Evolutionary conservation across 1,140 invertebrate species (phyloP), one percentile per base, ranked within the genome.

Genomic region (Nilaparvata lugens): DNA sequence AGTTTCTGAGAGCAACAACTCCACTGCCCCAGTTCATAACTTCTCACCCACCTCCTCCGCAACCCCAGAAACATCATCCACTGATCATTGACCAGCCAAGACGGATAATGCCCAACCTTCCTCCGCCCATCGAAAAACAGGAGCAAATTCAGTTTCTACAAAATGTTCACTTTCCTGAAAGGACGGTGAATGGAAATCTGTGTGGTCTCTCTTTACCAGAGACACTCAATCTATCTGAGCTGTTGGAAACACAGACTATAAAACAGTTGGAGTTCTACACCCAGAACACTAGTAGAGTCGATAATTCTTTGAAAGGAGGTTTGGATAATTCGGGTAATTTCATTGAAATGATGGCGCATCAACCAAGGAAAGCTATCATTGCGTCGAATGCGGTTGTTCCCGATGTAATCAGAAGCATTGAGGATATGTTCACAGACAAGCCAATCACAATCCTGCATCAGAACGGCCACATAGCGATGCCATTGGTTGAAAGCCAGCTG

Each of bases 131-230:
- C 66, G 67, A 73, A 62, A 65, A 72, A 48, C 45, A 48, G 48
- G 68, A 74, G 18, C 72, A 77, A 52, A 77, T 78, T 59, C 77
- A 79, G 63, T 80, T 80, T 67, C 67, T 78, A 43, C 75, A 76
- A 43, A 79, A 79, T 66, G 77, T 80, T 1, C 78, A 79, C 65
- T 77, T 78, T 65, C 75, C 75, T 6, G 75, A 76, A 62, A 42
- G 62, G 62, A 70, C 58, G 56, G 66, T 58, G n/a, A 60, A 61
- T 43, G 31, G 31, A 11, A 35, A 35, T 35, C 31, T 35, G 7
- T 35, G 31, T 35, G 31, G 31, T 11, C 9, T 28, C 25, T 4
- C 25, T 28, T 56, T 73, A 62, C 65, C 76, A 56, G 60, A 66
- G 35, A 71, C 73, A 58, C 69, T 71, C 64, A 67, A 67, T 19